Conservation (phyloP, 2,888 invertebrate species). For the Drosophila limbata region DNA sequence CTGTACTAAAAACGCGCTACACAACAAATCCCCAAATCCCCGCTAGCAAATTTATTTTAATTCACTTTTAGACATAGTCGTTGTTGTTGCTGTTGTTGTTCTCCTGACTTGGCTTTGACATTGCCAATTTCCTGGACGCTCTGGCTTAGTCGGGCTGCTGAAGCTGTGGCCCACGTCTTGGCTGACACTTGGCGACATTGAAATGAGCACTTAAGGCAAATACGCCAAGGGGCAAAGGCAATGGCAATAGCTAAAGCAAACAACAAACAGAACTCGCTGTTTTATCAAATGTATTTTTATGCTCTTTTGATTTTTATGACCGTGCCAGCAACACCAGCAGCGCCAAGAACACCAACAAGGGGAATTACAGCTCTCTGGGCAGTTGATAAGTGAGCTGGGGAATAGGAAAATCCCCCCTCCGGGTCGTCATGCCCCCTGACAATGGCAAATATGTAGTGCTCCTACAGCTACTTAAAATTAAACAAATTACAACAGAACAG, state of each 20-base stretch:
- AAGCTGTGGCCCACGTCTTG: slow-evolving; percentile 60
- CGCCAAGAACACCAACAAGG: slow-evolving; percentile 24
- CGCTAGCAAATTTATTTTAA: slow-evolving; percentile 81
- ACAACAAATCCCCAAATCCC: slow-evolving; percentile 80
- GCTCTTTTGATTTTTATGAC: slow-evolving; percentile 80
- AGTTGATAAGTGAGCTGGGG: slow-evolving; percentile 70
- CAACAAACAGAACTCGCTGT: slow-evolving; percentile 63
- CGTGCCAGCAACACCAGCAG: slow-evolving; percentile 52
- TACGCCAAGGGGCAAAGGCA: slow-evolving; percentile 66
- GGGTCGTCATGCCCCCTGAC: slow-evolving; percentile 28
- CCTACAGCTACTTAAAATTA: slow-evolving; percentile 77
- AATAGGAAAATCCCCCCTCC: slow-evolving; percentile 31
- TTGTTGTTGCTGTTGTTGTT: neutral
- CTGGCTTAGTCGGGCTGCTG: slow-evolving; percentile 28
- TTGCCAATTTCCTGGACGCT: slow-evolving; percentile 72
- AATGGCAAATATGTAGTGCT: slow-evolving; percentile 52
- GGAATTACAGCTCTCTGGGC: slow-evolving; percentile 58
- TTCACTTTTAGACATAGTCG: slow-evolving; percentile 75
- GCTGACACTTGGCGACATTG: slow-evolving; percentile 80
- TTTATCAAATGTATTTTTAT: slow-evolving; percentile 81
- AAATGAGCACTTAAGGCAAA: slow-evolving; percentile 80
- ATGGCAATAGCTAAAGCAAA: slow-evolving; percentile 51
- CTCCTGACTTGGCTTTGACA: slow-evolving; percentile 60
- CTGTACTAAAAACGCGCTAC: slow-evolving; percentile 74
- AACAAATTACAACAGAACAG: slow-evolving; percentile 68